phyloP scores from a whole-genome alignment of 2,113 vertebrate species.

The Coregonus clupeaformis region DNA sequence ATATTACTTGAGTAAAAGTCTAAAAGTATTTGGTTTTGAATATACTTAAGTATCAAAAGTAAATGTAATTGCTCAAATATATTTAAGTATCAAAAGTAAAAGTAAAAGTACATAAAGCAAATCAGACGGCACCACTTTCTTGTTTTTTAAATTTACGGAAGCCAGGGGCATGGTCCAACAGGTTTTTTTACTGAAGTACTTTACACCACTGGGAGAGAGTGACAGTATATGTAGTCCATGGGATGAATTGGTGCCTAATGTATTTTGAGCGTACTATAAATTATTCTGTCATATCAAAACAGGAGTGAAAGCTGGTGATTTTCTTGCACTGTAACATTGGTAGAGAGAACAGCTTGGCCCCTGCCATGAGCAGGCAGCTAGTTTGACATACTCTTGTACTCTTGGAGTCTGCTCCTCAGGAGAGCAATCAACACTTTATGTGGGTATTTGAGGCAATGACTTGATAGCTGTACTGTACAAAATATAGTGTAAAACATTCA shows the following conservation, averaged over 20 bases:
- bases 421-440: slow-evolving; percentile 66
- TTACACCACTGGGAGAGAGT: slow-evolving; percentile 34
- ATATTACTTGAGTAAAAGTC: too few relatives aligned
- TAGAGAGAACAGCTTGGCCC: slow-evolving; percentile 85
- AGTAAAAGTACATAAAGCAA: too few relatives aligned
- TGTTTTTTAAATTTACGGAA: too few relatives aligned
- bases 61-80: too few relatives aligned
- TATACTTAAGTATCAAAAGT: too few relatives aligned
- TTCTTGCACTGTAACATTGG: slow-evolving; percentile 85
- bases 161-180: too few relatives aligned
- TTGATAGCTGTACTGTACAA: neutral
- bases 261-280: slow-evolving; percentile 84
- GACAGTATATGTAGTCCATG: slow-evolving; percentile 80
- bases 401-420: slow-evolving; percentile 66
- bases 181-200: too few relatives aligned
- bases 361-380: slow-evolving; percentile 78
- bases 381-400: slow-evolving; percentile 64
- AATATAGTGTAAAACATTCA: neutral
- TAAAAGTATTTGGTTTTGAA: too few relatives aligned
- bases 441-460: neutral
- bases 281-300: slow-evolving; percentile 87
- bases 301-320: slow-evolving; percentile 83
- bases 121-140: too few relatives aligned
- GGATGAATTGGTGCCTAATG: slow-evolving; percentile 83
- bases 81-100: too few relatives aligned